Evolutionary conservation across 2,797 vertebrate genomes (phyloP).

Genomic region (Labroides dimidiatus): DNA sequence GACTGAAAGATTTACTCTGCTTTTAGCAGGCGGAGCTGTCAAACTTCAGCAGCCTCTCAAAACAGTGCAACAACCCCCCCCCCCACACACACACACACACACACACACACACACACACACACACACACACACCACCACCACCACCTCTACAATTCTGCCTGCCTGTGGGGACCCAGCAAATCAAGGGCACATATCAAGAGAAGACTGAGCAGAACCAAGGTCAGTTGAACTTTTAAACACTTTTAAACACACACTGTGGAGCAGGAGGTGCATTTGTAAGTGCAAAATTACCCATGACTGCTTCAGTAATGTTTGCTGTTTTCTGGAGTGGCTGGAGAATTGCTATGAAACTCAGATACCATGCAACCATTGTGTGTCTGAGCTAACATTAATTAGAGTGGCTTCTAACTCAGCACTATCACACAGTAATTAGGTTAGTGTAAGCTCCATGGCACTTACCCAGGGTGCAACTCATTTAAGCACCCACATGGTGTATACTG

Average conservation of each 20-base stretch:
- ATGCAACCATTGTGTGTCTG: constrained; percentile 35
- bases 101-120: too few relatives aligned
- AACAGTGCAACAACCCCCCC: constrained; percentile 35
- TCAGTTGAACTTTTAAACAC: constrained; percentile 25
- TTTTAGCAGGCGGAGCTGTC: constrained; percentile 29
- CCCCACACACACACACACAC: too few relatives aligned
- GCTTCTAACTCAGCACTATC: constrained; percentile 37
- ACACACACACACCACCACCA: too few relatives aligned
- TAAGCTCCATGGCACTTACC: constrained; percentile 48
- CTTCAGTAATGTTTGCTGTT: constrained; percentile 30
- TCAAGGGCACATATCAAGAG: constrained; percentile 31
- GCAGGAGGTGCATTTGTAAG: constrained; percentile 29
- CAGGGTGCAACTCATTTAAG: constrained; percentile 31
- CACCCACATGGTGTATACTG: constrained; percentile 14
- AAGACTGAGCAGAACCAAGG: constrained; percentile 16
- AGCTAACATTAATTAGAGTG: constrained; percentile 51
- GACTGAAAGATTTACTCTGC: constrained; percentile 38
- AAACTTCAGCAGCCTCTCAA: constrained; percentile 34
- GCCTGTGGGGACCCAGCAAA: constrained; percentile 23
- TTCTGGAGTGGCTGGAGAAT: not conserved
- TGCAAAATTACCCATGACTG: constrained; percentile 31
- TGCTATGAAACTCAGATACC: constrained; percentile 32
- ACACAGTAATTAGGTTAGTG: constrained; percentile 54
- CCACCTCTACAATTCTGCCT: constrained; percentile 11
- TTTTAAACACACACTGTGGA: too few relatives aligned